Evolutionary conservation across 2,113 vertebrate species (phyloP).

Genomic region (Psettodes erumei): DNA sequence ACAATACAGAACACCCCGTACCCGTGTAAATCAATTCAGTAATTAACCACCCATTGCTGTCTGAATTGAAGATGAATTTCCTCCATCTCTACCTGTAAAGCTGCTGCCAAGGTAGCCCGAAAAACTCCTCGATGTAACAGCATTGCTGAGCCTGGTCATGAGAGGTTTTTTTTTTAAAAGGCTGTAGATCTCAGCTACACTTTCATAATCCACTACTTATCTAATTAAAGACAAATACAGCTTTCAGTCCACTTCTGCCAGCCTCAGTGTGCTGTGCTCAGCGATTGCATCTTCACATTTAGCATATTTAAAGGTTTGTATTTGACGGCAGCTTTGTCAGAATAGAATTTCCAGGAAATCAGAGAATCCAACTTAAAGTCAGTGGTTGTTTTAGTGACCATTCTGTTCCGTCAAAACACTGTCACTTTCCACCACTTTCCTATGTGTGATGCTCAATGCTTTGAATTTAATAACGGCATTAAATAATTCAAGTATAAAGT

Average conservation of each 20-base stretch:
- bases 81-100: neutral
- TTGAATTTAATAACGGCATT: neutral
- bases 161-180: too few species aligned
- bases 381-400: neutral
- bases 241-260: neutral
- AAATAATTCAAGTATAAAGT: neutral
- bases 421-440: too few species aligned
- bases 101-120: neutral
- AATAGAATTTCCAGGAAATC: neutral
- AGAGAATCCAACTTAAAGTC: neutral
- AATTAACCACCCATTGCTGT: neutral
- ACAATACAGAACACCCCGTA: neutral
- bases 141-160: neutral
- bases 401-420: too few species aligned
- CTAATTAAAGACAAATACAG: neutral
- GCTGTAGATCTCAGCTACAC: neutral
- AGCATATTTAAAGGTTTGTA: neutral
- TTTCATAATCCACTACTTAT: constrained; percentile 6
- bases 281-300: neutral
- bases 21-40: neutral
- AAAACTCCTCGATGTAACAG: constrained; percentile 4
- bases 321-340: neutral
- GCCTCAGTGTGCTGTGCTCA: neutral
- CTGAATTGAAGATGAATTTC: neutral
- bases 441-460: too few species aligned